These are phyloP conservation scores for Pachyrhynchus sulphureomaculatus DNA, from an alignment of 1,140 invertebrate species.

Conservation along the genomic window DNA sequence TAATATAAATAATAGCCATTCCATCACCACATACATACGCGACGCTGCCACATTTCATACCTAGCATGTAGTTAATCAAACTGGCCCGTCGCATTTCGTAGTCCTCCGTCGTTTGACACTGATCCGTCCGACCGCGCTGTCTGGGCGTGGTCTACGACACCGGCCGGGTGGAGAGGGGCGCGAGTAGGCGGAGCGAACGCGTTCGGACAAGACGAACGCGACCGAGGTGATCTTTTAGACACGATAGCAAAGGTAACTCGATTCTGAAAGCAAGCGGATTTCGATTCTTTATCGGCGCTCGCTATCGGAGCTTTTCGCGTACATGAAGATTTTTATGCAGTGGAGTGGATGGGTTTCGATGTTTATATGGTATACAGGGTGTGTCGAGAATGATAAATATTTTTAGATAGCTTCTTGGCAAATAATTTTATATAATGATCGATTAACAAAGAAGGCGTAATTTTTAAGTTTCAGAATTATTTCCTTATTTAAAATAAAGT, in stretches of 20 bases:
- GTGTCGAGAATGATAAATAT: too few species aligned
- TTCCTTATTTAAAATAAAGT: too few species aligned
- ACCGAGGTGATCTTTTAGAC: conserved; percentile 8
- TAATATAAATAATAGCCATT: too few species aligned
- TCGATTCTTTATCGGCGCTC: neutral
- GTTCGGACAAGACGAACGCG: conserved; percentile 4
- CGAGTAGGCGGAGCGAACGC: neutral
- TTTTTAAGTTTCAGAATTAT: too few species aligned
- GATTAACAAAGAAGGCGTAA: too few species aligned
- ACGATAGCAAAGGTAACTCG: conserved; percentile 1
- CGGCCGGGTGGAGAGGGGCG: neutral
- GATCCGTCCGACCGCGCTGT: neutral
- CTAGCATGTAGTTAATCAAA: neutral
- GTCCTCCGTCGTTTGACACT: neutral
- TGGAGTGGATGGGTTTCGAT: too few species aligned
- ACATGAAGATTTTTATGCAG: neutral
- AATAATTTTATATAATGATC: too few species aligned
- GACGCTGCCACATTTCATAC: too few species aligned
- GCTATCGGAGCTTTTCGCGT: neutral
- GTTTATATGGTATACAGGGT: too few species aligned
- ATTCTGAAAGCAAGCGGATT: neutral
- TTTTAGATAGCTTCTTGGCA: too few species aligned
- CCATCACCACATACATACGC: too few species aligned
- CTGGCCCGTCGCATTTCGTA: neutral
- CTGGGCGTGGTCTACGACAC: neutral